Base-by-base conservation (phyloP, 2,888 invertebrate species). In the Dione juno region DNA sequence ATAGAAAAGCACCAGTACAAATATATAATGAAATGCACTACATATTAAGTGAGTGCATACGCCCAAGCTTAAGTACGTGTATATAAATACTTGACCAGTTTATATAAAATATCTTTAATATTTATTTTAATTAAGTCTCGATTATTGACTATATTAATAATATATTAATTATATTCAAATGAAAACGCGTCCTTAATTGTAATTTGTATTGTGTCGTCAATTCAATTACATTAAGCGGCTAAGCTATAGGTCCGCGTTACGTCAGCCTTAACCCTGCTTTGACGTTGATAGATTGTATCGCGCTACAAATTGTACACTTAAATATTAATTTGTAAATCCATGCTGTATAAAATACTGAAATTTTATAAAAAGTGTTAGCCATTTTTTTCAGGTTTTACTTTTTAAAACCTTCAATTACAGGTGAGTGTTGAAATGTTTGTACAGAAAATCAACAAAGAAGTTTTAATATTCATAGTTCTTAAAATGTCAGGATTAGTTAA, bases 221-320 rank as follows among this genome's bases (percentile, higher is more conserved):
- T 66, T 66, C 48, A 66, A 66, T 66, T 66, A 57, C 45, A 66
- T 66, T 66, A 57, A 57, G 57, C 66, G 57, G 43, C 66, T 66
- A 66, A 66, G 66, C 57, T 66, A 57, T 66, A 37, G 66, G 57
- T 57, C 57, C 57, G 52, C 45, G 66, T 66, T 66, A 57, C 57
- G 54, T 66, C 57, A 53, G 48, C 66, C 37, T 64, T 64, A 66
- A 66, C 45, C 66, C 57, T 57, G 54, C 19, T 28, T 41, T 45
- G 57, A 66, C 57, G 66, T 66, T 66, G 66, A 66, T 57, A 13
- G 66, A 66, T 66, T 37, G 54, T 66, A 48, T 16, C 35, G 54
- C 16, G 10, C 19, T 66, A 57, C 45, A 66, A 66, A 37, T 57
- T 57, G 45, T 66, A 57, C 57, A 57, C 28, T 66, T 57, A 45